Base-by-base conservation (phyloP, 2,797 vertebrate genomes). In the Gephyroberyx darwinii region DNA sequence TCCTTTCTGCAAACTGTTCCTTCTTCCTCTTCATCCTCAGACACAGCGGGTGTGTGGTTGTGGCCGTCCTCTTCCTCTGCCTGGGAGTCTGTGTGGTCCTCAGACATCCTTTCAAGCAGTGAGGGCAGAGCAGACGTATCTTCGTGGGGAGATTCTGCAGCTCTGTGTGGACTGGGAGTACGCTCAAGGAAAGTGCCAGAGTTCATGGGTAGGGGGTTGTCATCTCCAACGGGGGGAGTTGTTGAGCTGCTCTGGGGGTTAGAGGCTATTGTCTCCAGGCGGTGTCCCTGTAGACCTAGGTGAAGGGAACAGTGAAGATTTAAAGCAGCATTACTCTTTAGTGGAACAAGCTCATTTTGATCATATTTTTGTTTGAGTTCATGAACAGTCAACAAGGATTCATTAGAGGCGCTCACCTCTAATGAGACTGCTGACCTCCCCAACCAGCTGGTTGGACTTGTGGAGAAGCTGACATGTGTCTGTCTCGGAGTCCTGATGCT, bases 401-500 rank as follows among this genome's bases (percentile, higher is more conserved):
- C 26, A 26, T 2, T 26, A 48, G 16, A 54, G 4, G 10, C 43
- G 39, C 93, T 92, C 87, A 97, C 97, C 95, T 3, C 67, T 92
- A 62, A 96, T 93, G 8, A 97, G 90, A 74, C 66, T 91, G 92
- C 94, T 94, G 86, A 95, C 95, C 89, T 96, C 93, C 51, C 93
- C 94, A 7, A 96, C 92, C 76, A 96, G 80, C 37, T 92, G 92
- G 82, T 59, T 95, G 12, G 97, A 96, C 83, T 94, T 95, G 58
- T 94, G 90, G 31, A 96, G 83, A 62, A 96, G 93, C 45, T 87
- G 90, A 59, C 70, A 58, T 2, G 81, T 72, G 12, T 91, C 89
- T 0, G 75, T 77, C 5, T 53, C 81, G 0, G 66, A 47, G 45
- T 80, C 48, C 8, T 67, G 41, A 31, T 78, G 83, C 2, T 86